A percentile compares a stretch with the other conserved stretches of the same genome.
phyloP scores from a whole-genome alignment of 2,797 vertebrate species.

The Sternotherus odoratus region DNA sequence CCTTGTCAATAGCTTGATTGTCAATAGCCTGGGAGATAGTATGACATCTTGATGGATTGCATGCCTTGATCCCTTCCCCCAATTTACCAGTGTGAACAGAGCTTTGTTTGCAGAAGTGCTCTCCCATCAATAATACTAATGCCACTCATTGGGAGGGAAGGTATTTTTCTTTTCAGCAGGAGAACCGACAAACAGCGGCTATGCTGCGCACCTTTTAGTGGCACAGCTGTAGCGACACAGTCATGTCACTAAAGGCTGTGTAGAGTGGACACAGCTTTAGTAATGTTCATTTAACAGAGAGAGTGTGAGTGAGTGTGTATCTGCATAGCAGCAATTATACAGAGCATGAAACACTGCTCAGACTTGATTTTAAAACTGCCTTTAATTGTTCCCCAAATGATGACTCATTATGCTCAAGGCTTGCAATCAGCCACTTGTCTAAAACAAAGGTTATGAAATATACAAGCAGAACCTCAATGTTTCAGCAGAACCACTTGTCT shows the following conservation, averaged over 20 bases:
- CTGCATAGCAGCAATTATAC: not conserved
- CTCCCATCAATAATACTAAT: too few species aligned
- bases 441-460: not conserved
- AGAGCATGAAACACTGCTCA: not conserved
- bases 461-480: not conserved
- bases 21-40: not conserved
- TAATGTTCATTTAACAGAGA: not conserved
- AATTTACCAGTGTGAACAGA: not conserved
- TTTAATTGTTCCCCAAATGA: not conserved
- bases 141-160: fast-evolving
- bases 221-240: too few species aligned
- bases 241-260: too few species aligned
- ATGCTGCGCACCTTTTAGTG: too few species aligned
- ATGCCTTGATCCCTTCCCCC: not conserved
- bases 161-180: too few species aligned
- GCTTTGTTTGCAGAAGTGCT: too few species aligned
- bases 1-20: not conserved
- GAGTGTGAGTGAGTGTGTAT: too few species aligned
- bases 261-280: not conserved
- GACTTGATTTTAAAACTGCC: not conserved
- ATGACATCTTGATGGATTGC: not conserved
- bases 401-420: fast-evolving
- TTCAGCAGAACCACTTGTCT: not conserved
- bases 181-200: too few species aligned
- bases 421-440: not conserved